Evolutionary conservation across 2,888 invertebrate genomes (phyloP), one percentile per base, ranked within the genome.

Genomic region (Tholera decimalis): DNA sequence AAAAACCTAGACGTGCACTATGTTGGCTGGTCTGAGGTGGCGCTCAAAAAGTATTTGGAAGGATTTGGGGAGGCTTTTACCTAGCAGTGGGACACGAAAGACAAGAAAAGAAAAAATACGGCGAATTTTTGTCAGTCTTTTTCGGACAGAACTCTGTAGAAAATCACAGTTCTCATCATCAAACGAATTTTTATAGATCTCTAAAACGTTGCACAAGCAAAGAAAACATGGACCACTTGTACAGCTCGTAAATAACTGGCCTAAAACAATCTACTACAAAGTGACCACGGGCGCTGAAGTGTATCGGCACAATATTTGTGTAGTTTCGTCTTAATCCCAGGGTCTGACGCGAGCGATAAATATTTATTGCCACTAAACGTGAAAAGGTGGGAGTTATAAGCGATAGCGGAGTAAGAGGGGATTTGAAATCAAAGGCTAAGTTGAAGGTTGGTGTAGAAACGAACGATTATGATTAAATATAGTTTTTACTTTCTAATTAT

Each of bases 361-460:
- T 93, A 93, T 92, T 92, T 92, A 92, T 92, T 90, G 90, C 88
- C 82, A 86, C 87, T 88, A 88, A 89, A 88, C 81, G 82, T 68
- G 73, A 59, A 46, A 46, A 35, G 9, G 47, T 28, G 8, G 2
- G 49, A 49, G 56, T 41, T 49, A 43, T 20, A 24, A 70, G 82
- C 58, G 51, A 28, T 5, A 66, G 72, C 64, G 76, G 22, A 1
- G 20, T 24, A 3, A 44, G 7, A 8, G 7, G 2, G 43, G 20
- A 5, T 39, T 18, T 11, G 13, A 33, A 33, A 13, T 33, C 13
- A 13, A 33, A 33, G 0, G 2, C 2, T n/a, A n/a, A n/a, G n/a
- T n/a, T n/a, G n/a, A n/a, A n/a, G n/a, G n/a, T n/a, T n/a, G n/a
- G n/a, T n/a, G n/a, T n/a, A n/a, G n/a, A n/a, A n/a, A n/a, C n/a